These are phyloP conservation scores for Varanus komodoensis DNA, from an alignment of 2,113 vertebrate species.

Conservation along the genomic window DNA sequence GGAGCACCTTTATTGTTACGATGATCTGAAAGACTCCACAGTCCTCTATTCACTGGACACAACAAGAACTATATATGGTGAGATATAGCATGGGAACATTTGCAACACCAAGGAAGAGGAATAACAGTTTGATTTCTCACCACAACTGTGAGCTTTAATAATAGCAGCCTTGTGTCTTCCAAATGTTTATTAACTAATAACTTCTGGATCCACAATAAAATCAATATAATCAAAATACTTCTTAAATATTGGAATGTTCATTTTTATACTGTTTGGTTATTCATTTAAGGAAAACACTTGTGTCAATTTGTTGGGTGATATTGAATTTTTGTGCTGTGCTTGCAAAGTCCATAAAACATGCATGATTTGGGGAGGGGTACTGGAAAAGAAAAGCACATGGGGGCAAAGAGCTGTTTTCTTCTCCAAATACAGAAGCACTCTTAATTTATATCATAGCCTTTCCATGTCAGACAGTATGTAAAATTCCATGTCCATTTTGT, in stretches of 20 bases:
- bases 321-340: neutral
- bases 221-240: neutral
- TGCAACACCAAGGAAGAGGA: neutral
- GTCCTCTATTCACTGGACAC: neutral
- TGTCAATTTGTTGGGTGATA: slow-evolving; percentile 21
- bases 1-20: neutral
- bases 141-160: fast-evolving
- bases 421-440: neutral
- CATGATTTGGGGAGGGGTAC: neutral
- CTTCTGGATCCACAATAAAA: neutral
- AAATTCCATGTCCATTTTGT: neutral
- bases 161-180: neutral
- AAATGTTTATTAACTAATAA: slow-evolving; percentile 7
- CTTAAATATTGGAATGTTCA: slow-evolving; percentile 21
- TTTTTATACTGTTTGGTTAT: slow-evolving; percentile 33
- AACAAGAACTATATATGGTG: neutral
- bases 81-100: neutral
- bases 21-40: neutral
- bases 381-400: neutral
- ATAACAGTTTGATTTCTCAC: neutral
- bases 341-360: slow-evolving; percentile 24
- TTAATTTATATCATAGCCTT: neutral
- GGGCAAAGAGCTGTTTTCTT: neutral
- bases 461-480: neutral
- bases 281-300: slow-evolving; percentile 15